Conservation (phyloP, 2,113 vertebrate genomes). For the Chaetodon auriga region DNA sequence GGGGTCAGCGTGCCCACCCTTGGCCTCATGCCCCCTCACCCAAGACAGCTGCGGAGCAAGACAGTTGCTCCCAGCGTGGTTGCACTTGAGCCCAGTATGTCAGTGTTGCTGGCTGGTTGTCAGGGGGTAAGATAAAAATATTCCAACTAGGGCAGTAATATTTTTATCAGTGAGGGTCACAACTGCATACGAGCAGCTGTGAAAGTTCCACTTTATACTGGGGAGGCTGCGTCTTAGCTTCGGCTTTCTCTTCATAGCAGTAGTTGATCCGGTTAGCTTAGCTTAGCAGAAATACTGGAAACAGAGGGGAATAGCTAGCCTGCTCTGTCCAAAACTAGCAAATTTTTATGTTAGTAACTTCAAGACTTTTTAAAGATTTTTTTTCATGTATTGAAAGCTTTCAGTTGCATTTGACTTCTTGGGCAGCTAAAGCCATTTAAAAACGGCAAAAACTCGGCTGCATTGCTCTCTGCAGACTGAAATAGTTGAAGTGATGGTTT, state of each 20-base stretch:
- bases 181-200: slow-evolving; percentile 21
- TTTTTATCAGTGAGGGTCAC: slow-evolving; percentile 29
- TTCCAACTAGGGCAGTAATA: slow-evolving; percentile 13
- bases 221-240: background rate
- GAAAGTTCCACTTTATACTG: background rate
- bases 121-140: slow-evolving; percentile 53
- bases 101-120: slow-evolving; percentile 10
- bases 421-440: too few species aligned
- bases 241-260: background rate
- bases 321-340: background rate
- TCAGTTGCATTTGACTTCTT: background rate
- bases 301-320: background rate
- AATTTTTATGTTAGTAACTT: too few species aligned
- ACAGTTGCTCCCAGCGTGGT: slow-evolving; percentile 53
- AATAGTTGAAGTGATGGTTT: background rate
- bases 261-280: background rate
- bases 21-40: slow-evolving; percentile 37
- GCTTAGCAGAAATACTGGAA: too few species aligned
- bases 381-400: background rate
- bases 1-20: slow-evolving; percentile 50
- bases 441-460: background rate
- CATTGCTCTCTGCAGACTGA: background rate
- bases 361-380: too few species aligned
- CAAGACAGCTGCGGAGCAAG: slow-evolving; percentile 67
- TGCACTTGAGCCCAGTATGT: slow-evolving; percentile 44